Evolutionary conservation across 30 jellyfish, hydroid and myxozoan species (phyloP), one percentile per base, ranked within the genome.

Genomic region (Rhopilema esculentum): DNA sequence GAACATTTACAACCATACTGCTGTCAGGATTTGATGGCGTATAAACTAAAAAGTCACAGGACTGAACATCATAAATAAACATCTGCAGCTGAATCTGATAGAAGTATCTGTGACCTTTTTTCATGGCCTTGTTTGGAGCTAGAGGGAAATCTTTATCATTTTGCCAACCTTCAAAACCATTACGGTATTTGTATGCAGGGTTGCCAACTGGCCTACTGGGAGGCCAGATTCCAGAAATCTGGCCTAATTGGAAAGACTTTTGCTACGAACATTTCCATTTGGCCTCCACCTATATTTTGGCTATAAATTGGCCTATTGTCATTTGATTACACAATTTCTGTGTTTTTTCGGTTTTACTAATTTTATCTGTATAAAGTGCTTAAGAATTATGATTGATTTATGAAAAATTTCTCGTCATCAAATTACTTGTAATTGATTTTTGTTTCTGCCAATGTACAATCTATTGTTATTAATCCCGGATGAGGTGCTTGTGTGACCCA

Each of bases 141-240:
- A 77, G 66, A 51, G 89, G 89, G 30, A 80, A 80, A 20, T 27
- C 21, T 31, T 27, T 17, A 80, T 80, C 89, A 16, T 32, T 49
- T 64, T 62, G 69, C 89, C 89, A 80, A 15, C 89, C 79, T 32
- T 80, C 70, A 80, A 80, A 66, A 27, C 89, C 76, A 64, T 30
- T 48, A 57, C 32, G 66, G 79, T 63, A 80, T 40, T 19, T 80
- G 51, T n/a, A 27, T 48, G 86, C 57, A 81, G 83, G 83, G 88
- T 77, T 77, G 88, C 88, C 88, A 77, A 61, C 88, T 77, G 79
- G 88, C 63, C 83, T 61, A 51, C 79, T 77, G 79, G 80, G 80
- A 61, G 88, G 88, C 88, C 88, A 77, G 68, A 61, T 77, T 61
- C 57, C 83, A 49, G 88, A 77, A 77, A 77, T 77, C 80, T 77